Base-by-base conservation (phyloP, 2,113 vertebrate species). In the Eulemur macaco region DNA sequence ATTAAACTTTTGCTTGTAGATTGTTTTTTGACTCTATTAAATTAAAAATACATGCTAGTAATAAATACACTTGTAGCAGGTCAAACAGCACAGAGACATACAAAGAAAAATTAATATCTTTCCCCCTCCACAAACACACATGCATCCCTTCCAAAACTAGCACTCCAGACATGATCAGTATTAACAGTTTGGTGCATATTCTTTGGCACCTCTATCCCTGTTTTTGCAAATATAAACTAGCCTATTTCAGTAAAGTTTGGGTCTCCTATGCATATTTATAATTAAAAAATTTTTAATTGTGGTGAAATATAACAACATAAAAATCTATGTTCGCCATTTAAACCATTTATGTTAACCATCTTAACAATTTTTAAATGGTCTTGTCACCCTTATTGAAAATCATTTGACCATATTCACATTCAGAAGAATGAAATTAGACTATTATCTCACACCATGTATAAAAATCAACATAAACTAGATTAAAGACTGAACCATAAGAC, bases 1-100 rank as follows among this genome's bases (percentile, higher is more conserved):
- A n/a, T 34, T 63, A 63, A 74, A 76, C 39, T 74, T 93, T 89
- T 45, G 39, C 42, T 15, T 71, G 3, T 71, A 71, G 47, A 11
- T 81, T 77, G 21, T 56, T 95, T 96, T 42, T 42, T 91, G 92
- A 54, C 52, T 84, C 27, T 34, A 20, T 58, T 91, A 89, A 84
- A 56, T 77, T 81, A 90, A 94, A 87, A 73, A 56, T 77, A 29
- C 27, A 54, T 60, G 6, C 13, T 82, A 31, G 25, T 29, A 31
- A 83, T 66, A n/a, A n/a, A 18, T 69, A 29, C 2, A 27, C 18
- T 83, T 94, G 83, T 74, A 69, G 52, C 12, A 96, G 92, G 52
- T 84, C 95, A 77, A 89, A 76, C 2, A 93, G 17, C 58, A 37
- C 17, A 45, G n/a, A 74, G 17, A 21, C 13, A 47, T n/a, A 23